These are phyloP conservation scores for Naja naja DNA, from an alignment of 2,113 vertebrate species.

Conservation along the genomic window DNA sequence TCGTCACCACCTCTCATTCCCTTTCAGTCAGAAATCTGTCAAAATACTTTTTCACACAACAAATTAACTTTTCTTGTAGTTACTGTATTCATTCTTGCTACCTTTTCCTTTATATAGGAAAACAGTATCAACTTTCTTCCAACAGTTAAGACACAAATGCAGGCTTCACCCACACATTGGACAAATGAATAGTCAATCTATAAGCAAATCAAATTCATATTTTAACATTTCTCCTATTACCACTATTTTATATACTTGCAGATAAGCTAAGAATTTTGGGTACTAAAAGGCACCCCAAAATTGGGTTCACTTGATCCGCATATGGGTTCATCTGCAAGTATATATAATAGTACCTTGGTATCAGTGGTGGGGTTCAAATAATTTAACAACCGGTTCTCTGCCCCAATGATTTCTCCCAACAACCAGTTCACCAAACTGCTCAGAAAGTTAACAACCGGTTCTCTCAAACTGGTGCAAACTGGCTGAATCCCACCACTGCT, in stretches of 20 bases:
- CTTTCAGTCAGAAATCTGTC: background rate
- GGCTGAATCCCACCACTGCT: no score
- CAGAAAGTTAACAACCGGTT: no score
- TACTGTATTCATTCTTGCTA: background rate
- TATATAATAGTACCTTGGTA: background rate
- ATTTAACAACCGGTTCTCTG: no score
- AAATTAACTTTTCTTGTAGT: background rate
- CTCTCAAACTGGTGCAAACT: no score
- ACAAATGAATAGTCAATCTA: background rate
- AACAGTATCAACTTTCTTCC: background rate
- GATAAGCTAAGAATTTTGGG: background rate
- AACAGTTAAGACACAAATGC: background rate
- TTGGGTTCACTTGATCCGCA: background rate
- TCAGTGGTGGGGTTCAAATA: no score
- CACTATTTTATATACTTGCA: background rate
- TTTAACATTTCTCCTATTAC: background rate
- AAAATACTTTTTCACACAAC: background rate
- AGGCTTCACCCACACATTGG: background rate
- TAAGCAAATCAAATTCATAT: background rate
- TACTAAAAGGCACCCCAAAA: background rate
- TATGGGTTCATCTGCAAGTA: background rate
- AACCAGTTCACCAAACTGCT: no score
- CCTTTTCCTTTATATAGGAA: background rate
- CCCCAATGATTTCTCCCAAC: no score
- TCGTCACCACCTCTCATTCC: background rate